Evolutionary conservation across 2,888 invertebrate genomes (phyloP).

Genomic region (Subacronicta megacephala): DNA sequence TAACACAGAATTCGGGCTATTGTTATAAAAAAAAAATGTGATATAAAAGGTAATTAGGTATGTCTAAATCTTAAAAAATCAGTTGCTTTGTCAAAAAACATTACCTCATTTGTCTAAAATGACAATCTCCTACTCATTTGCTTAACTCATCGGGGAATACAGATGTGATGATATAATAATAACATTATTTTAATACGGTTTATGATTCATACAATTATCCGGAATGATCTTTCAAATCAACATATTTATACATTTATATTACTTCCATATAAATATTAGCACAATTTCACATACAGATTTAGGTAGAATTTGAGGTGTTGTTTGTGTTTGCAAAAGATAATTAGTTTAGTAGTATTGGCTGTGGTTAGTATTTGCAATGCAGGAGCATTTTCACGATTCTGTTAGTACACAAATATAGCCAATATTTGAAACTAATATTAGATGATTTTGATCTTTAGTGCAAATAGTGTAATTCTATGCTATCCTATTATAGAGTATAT

Average conservation of each 20-base stretch:
- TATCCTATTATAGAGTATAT: conserved; percentile 6
- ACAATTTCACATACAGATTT: conserved; percentile 32
- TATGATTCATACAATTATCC: too few relatives aligned
- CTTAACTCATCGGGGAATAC: too few relatives aligned
- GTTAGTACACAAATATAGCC: conserved; percentile 16
- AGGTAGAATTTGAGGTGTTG: conserved; percentile 25
- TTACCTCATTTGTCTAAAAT: too few relatives aligned
- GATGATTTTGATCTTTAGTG: conserved; percentile 38
- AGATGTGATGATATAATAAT: too few relatives aligned
- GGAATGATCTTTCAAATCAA: background rate
- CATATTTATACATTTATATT: too few relatives aligned
- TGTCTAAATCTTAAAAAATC: too few relatives aligned
- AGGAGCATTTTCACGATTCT: conserved; percentile 20
- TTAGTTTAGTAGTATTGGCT: conserved; percentile 24
- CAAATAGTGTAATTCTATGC: conserved; percentile 16
- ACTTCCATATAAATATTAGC: conserved; percentile 11
- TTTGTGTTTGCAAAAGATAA: conserved; percentile 41
- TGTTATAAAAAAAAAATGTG: too few relatives aligned
- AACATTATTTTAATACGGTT: too few relatives aligned
- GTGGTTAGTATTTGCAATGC: conserved; percentile 38
- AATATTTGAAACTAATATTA: conserved; percentile 33
- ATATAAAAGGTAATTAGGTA: too few relatives aligned
- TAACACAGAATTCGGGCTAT: too few relatives aligned
- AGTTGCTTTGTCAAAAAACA: too few relatives aligned
- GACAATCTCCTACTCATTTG: too few relatives aligned